Percentiles rank a stretch among this genome's conserved stretches.
Conservation (phyloP, 2,888 invertebrate species). For the Diarsia brunnea region DNA sequence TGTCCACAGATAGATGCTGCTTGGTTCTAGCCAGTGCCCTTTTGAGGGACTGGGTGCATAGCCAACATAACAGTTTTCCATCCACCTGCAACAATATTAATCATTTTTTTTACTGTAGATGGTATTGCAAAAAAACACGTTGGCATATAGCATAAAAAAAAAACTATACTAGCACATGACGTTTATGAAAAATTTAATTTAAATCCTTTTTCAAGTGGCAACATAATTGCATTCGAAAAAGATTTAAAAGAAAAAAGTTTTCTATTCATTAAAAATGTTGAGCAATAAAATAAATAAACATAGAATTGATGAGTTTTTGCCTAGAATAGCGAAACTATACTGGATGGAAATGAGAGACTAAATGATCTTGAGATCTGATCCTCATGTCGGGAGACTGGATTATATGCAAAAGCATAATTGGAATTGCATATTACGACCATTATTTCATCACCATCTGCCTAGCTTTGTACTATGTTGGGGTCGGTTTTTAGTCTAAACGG, state of each 20-base stretch:
- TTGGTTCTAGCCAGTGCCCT: constrained; percentile 97
- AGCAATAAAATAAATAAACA: background rate
- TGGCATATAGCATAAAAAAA: background rate
- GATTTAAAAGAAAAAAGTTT: background rate
- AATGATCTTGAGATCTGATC: background rate
- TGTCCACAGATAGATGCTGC: constrained; percentile 92
- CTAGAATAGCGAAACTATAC: background rate
- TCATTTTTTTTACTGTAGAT: constrained; percentile 43
- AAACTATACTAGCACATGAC: constrained; percentile 10
- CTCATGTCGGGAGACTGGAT: background rate
- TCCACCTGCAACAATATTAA: constrained; percentile 93
- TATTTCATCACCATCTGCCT: background rate
- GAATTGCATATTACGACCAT: background rate
- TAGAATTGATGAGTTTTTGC: background rate
- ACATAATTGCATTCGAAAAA: background rate
- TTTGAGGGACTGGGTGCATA: constrained; percentile 98
- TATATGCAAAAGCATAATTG: background rate
- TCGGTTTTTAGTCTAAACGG: no score
- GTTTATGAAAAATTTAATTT: background rate
- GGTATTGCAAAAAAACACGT: background rate
- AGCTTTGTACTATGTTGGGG: no score
- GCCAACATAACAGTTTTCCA: constrained; percentile 98
- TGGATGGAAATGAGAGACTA: background rate
- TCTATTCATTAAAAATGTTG: background rate
- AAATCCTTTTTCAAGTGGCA: no score